Percentiles rank a stretch among this genome's conserved stretches.
phyloP scores from a whole-genome alignment of 2,888 invertebrate genomes.

The Epistrophe eligans region DNA sequence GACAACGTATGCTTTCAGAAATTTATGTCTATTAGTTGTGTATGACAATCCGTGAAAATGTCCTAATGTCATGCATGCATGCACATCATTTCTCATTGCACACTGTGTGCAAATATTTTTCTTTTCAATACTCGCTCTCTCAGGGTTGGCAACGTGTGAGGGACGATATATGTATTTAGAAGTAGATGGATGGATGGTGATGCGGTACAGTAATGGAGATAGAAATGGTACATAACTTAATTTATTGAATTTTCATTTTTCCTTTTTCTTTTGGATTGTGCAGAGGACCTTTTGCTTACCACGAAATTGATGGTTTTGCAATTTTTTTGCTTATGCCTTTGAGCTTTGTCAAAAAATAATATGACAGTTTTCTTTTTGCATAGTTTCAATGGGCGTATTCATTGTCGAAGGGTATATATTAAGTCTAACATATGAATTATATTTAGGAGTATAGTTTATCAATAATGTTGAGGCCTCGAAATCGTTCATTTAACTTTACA shows the following conservation, averaged over 20 bases:
- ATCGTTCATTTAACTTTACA: not conserved
- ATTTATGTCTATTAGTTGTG: slow-evolving; percentile 75
- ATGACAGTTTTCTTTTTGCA: not conserved
- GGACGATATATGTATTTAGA: slow-evolving; percentile 39
- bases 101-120: slow-evolving; percentile 67
- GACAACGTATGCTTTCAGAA: slow-evolving; percentile 60
- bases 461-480: not conserved
- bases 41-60: slow-evolving; percentile 73
- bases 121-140: slow-evolving; percentile 45
- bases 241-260: slow-evolving; percentile 26
- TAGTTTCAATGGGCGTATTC: slow-evolving; percentile 8
- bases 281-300: not conserved
- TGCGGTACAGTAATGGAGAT: slow-evolving; percentile 57
- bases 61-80: slow-evolving; percentile 75
- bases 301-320: slow-evolving; percentile 25
- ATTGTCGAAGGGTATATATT: not conserved
- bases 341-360: not conserved
- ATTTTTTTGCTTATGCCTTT: slow-evolving; percentile 14
- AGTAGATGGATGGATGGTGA: slow-evolving; percentile 25
- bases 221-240: slow-evolving; percentile 47
- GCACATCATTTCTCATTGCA: slow-evolving; percentile 71
- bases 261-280: not conserved
- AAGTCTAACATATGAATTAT: not conserved
- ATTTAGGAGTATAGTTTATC: not conserved
- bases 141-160: slow-evolving; percentile 39